Evolutionary conservation across 2,888 invertebrate species (phyloP), one percentile per base, ranked within the genome.

Genomic region (Linyphia triangularis): DNA sequence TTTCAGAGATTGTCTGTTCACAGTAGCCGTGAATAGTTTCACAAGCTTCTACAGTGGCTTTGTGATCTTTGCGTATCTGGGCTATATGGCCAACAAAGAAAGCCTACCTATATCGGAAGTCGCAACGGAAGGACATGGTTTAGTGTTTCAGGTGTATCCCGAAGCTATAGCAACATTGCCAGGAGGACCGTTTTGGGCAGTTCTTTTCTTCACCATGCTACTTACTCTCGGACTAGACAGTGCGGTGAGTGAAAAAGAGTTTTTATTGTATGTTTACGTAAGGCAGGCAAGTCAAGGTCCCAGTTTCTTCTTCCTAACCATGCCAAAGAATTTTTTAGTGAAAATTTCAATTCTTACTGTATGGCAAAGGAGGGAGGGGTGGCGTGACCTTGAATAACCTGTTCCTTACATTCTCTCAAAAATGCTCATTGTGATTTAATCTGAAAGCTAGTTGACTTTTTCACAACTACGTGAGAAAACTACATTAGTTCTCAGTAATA

Each of bases 1-100:
- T 30, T 70, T 33, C 94, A 96, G 96, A 91, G 96, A 96, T 92
- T 96, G 96, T 91, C 93, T 97, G 89, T 95, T 96, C 65, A 96
- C 97, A 0, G 96, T 96, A 1, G 94, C 95, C 43, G 96, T 97
- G 43, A 97, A 97, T 93, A 96, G 96, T 91, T 96, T 96, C 92
- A 97, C 97, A 1, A 96, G 96, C 90, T 96, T 97, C 92, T 96
- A 96, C 93, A 96, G 96, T 33, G 97, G 97, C 4, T 96, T 97
- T 92, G 96, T 97, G 67, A 96, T 97, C 92, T 97, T 97, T 93
- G 96, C 96, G 0, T 97, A 96, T 92, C 94, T 97, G 89, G 97
- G 97, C 22, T 96, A 96, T 93, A 97, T 97, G 96, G 96, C 96
- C 0, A 93, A 95, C 91, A 95, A 95, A 92, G 96, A 96, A 93